Conservation (phyloP, 2,888 invertebrate genomes). For the Apodemia mormo region DNA sequence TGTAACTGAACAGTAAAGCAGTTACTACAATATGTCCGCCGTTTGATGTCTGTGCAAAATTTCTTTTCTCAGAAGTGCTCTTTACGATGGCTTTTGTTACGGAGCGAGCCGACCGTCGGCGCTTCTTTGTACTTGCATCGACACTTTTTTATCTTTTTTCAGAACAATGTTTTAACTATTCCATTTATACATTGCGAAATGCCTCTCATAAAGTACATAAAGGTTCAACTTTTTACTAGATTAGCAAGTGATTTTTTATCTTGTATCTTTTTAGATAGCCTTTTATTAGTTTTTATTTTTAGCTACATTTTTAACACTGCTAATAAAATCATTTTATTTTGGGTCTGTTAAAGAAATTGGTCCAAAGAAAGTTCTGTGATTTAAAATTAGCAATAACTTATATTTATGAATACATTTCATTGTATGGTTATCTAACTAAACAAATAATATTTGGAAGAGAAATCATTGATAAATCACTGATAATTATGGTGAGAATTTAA, state of each 20-base stretch:
- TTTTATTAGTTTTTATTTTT: background rate
- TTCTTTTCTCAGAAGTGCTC: slow-evolving; percentile 71
- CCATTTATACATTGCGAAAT: slow-evolving; percentile 19
- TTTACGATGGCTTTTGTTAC: slow-evolving; percentile 68
- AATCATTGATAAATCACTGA: too few relatives aligned
- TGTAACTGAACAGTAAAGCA: background rate
- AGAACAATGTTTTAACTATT: slow-evolving; percentile 32
- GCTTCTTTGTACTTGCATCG: slow-evolving; percentile 49
- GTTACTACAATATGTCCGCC: slow-evolving; percentile 18
- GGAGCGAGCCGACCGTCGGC: slow-evolving; percentile 40
- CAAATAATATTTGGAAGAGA: too few relatives aligned
- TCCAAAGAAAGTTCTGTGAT: too few relatives aligned
- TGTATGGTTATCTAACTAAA: too few relatives aligned
- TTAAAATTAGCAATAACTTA: too few relatives aligned
- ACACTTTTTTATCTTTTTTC: slow-evolving; percentile 43
- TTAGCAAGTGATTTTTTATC: slow-evolving; percentile 20
- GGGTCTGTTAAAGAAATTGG: too few relatives aligned
- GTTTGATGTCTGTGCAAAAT: slow-evolving; percentile 60
- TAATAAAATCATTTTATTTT: too few relatives aligned
- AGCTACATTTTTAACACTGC: background rate
- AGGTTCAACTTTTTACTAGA: background rate
- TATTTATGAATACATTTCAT: too few relatives aligned
- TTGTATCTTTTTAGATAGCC: background rate
- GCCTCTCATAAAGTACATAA: background rate
- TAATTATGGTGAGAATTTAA: too few relatives aligned